Evolutionary conservation across 2,797 vertebrate genomes (phyloP).

Genomic region (Darevskia nairensis): DNA sequence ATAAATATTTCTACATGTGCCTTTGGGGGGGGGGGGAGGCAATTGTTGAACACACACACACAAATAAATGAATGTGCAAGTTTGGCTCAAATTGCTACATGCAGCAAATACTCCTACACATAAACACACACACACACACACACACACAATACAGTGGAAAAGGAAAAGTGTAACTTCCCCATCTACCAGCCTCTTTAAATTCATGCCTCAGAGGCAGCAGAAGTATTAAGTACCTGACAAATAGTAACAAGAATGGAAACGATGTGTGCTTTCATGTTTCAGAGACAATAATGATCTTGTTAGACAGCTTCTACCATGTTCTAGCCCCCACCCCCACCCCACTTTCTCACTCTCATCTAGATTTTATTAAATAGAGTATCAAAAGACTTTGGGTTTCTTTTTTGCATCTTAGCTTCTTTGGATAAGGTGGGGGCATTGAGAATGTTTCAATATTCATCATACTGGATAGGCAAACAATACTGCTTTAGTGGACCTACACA

Average conservation of each 20-base stretch:
- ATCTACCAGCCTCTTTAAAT: not conserved
- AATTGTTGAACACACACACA: not conserved
- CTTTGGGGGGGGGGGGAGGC: not conserved
- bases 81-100: slow-evolving; percentile 15
- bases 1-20: not conserved
- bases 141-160: slow-evolving; percentile 12
- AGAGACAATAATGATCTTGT: slow-evolving; percentile 16
- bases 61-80: not conserved
- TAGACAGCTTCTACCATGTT: not conserved
- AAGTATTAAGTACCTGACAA: slow-evolving; percentile 21
- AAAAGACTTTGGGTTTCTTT: not conserved
- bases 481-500: no score
- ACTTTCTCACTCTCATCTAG: slow-evolving; percentile 33
- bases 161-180: not conserved
- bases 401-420: slow-evolving; percentile 54
- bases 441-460: slow-evolving; percentile 13
- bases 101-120: not conserved
- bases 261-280: slow-evolving; percentile 14
- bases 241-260: slow-evolving; percentile 23
- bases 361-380: slow-evolving; percentile 3
- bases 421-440: slow-evolving; percentile 49
- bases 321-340: not conserved
- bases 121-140: not conserved
- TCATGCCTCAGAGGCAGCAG: not conserved
- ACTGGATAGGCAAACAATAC: not conserved